A percentile compares a stretch with the other conserved stretches of the same genome.
phyloP scores from a whole-genome alignment of 2,113 vertebrate genomes.

The Aspiorhynchus laticeps region DNA sequence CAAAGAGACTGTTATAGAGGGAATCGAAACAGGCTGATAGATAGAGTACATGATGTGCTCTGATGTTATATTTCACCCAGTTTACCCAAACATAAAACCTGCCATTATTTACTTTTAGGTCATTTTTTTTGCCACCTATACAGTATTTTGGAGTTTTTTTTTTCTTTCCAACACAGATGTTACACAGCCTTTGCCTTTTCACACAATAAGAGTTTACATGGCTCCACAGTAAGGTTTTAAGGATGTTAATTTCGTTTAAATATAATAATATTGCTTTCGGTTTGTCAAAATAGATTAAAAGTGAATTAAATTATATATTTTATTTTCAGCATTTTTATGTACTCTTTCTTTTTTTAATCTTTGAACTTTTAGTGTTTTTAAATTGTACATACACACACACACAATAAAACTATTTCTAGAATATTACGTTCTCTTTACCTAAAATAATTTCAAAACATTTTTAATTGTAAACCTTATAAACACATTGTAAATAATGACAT shows the following conservation, averaged over 20 bases:
- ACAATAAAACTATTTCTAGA: no score
- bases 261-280: neutral
- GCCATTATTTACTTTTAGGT: neutral
- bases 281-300: no score
- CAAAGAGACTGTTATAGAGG: neutral
- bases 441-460: no score
- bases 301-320: no score
- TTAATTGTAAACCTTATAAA: no score
- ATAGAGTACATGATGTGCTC: neutral
- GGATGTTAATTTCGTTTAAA: neutral
- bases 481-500: neutral
- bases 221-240: neutral
- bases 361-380: no score
- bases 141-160: neutral
- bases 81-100: neutral
- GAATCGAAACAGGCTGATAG: neutral
- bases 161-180: neutral
- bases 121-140: neutral
- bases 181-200: neutral
- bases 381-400: no score
- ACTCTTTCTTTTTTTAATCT: no score
- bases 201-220: neutral
- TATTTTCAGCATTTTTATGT: no score
- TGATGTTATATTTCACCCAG: neutral
- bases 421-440: no score